Conservation (phyloP, 1,140 invertebrate genomes). For the Neelides sp. region DNA sequence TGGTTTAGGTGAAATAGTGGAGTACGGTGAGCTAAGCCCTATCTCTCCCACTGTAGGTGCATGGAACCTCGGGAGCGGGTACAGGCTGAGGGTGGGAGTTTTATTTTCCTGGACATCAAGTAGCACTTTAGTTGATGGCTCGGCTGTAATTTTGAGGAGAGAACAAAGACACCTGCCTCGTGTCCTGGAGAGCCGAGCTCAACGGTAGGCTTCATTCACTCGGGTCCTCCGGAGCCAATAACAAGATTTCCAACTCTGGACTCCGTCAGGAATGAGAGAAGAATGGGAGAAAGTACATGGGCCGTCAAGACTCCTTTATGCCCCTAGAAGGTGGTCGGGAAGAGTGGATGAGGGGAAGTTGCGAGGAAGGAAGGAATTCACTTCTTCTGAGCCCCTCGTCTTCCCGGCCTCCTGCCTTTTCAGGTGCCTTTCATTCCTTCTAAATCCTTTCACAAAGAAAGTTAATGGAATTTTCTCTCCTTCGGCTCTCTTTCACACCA, state of each 20-base stretch:
- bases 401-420: conserved; percentile 24
- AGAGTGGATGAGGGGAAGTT: conserved; percentile 2
- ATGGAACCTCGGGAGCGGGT: too few species aligned
- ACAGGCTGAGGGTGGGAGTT: conserved; percentile 7
- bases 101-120: conserved; percentile 31
- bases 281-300: too few species aligned
- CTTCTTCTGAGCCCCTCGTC: conserved; percentile 1
- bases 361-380: conserved; percentile 5
- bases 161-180: conserved; percentile 32
- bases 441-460: conserved; percentile 32
- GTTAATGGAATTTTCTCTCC: conserved; percentile 32
- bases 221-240: conserved; percentile 25
- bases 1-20: background rate
- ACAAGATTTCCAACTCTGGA: conserved; percentile 32
- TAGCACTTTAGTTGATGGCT: conserved; percentile 31
- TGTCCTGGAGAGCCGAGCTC: conserved; percentile 14
- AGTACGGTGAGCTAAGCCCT: background rate
- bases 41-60: background rate
- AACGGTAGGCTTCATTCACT: conserved; percentile 26
- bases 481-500: conserved; percentile 27
- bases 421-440: conserved; percentile 28
- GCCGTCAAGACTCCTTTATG: too few species aligned
- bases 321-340: background rate
- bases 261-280: too few species aligned
- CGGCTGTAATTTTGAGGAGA: conserved; percentile 31